Percentiles rank a stretch among this genome's conserved stretches.
Evolutionary conservation across 1,140 invertebrate species (phyloP).

Genomic region (Linepithema humile): DNA sequence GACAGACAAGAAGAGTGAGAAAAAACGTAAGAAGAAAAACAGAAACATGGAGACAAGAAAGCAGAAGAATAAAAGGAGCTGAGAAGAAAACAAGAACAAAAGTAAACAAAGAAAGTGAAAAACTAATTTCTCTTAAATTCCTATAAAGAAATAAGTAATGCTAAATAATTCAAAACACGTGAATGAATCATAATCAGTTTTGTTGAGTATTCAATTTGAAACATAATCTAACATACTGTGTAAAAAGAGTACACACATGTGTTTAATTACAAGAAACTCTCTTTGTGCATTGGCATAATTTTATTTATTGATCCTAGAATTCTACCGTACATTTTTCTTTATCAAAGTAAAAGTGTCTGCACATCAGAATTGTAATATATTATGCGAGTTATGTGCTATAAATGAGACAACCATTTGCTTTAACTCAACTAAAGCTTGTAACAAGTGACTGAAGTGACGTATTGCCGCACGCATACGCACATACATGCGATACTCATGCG

Average conservation of each 20-base stretch:
- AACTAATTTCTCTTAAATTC: slow-evolving; percentile 1
- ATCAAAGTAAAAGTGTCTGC: no score
- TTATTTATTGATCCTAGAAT: no score
- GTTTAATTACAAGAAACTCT: no score
- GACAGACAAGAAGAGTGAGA: background rate
- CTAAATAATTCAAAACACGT: background rate
- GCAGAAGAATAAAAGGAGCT: background rate
- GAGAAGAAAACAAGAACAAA: background rate
- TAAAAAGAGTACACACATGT: no score
- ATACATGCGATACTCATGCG: background rate
- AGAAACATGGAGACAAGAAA: background rate
- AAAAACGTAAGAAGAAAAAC: background rate
- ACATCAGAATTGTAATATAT: no score
- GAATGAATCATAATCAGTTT: no score
- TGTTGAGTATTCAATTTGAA: no score
- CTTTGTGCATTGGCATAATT: no score
- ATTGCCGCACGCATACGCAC: background rate
- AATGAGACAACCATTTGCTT: no score
- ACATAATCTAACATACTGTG: no score
- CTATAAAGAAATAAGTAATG: background rate
- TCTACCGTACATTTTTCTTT: no score
- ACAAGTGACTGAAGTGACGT: slow-evolving; percentile 7
- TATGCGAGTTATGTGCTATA: no score
- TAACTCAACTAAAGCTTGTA: slow-evolving; percentile 12
- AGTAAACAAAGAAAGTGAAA: background rate